Percentiles rank a stretch among this genome's conserved stretches.
Evolutionary conservation across 23 tunicate species (phyloP).

Genomic region (Styela clava): DNA sequence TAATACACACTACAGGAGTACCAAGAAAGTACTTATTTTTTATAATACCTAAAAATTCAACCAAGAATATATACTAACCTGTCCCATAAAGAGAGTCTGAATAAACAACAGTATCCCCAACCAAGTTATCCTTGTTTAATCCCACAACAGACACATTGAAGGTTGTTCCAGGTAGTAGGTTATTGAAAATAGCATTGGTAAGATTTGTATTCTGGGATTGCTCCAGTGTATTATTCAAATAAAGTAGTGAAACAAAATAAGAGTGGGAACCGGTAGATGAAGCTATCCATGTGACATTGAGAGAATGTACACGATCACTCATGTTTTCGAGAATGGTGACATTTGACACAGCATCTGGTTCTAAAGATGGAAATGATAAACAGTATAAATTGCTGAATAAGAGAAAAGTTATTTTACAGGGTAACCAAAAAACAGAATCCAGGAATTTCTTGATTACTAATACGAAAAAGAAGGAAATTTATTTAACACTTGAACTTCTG

Average conservation of each 20-base stretch:
- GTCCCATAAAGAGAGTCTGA: not conserved
- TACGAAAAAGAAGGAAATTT: too few relatives aligned
- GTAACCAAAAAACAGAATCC: too few relatives aligned
- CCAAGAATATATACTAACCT: too few relatives aligned
- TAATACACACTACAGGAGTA: too few relatives aligned
- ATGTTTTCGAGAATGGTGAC: not conserved
- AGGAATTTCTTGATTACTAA: too few relatives aligned
- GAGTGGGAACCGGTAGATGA: not conserved
- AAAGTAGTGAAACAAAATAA: not conserved
- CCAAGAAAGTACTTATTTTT: too few relatives aligned
- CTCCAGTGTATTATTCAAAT: not conserved
- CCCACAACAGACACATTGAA: conserved; percentile 20
- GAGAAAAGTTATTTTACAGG: too few relatives aligned
- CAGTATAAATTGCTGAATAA: too few relatives aligned
- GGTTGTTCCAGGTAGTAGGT: conserved; percentile 25
- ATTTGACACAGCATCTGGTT: conserved; percentile 1
- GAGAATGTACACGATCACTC: conserved; percentile 1
- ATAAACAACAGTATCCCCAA: not conserved
- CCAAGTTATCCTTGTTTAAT: not conserved
- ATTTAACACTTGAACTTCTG: too few relatives aligned
- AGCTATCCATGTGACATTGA: conserved; percentile 17
- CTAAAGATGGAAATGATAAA: too few relatives aligned
- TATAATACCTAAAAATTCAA: too few relatives aligned
- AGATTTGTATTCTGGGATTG: not conserved
- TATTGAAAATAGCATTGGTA: not conserved